Evolutionary conservation across 2,797 vertebrate species (phyloP).

Genomic region (Knipowitschia caucasica): DNA sequence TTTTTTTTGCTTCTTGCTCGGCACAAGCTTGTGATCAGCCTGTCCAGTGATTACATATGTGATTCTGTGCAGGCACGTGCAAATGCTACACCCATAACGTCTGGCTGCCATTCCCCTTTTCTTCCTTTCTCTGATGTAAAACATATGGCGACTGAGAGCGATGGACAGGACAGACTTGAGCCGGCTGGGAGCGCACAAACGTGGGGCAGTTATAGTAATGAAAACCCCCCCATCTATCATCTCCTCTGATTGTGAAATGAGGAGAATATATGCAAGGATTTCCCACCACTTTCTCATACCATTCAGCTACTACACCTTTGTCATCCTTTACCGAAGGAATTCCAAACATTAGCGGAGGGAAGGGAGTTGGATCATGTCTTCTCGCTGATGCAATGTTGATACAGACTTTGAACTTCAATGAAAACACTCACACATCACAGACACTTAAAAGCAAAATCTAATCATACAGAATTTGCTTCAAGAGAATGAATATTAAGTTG

Average conservation of each 20-base stretch:
- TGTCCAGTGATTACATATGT: slow-evolving; percentile 6
- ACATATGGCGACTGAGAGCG: slow-evolving; percentile 60
- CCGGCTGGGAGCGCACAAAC: slow-evolving; percentile 49
- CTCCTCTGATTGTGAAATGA: slow-evolving; percentile 35
- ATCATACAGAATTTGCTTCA: no score
- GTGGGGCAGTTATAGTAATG: slow-evolving; percentile 38
- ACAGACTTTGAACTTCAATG: slow-evolving; percentile 20
- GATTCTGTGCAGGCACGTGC: slow-evolving; percentile 24
- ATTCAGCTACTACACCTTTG: neutral
- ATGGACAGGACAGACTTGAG: slow-evolving; percentile 36
- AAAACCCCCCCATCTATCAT: slow-evolving; percentile 57
- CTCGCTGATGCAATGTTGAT: slow-evolving; percentile 39
- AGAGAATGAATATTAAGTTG: no score
- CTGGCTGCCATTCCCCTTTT: slow-evolving; percentile 15
- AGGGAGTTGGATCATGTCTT: slow-evolving; percentile 18
- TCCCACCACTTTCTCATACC: slow-evolving; percentile 21
- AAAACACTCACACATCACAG: slow-evolving; percentile 16
- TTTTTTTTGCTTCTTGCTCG: no score
- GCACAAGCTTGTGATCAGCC: neutral
- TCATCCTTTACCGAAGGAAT: slow-evolving; percentile 4
- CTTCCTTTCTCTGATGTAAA: slow-evolving; percentile 52
- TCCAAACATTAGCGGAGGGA: slow-evolving; percentile 10
- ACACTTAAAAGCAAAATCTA: slow-evolving; percentile 17
- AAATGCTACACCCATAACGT: slow-evolving; percentile 26
- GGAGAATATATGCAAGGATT: slow-evolving; percentile 1